Conservation (phyloP, 2,888 invertebrate species). For the Athalia circularis region DNA sequence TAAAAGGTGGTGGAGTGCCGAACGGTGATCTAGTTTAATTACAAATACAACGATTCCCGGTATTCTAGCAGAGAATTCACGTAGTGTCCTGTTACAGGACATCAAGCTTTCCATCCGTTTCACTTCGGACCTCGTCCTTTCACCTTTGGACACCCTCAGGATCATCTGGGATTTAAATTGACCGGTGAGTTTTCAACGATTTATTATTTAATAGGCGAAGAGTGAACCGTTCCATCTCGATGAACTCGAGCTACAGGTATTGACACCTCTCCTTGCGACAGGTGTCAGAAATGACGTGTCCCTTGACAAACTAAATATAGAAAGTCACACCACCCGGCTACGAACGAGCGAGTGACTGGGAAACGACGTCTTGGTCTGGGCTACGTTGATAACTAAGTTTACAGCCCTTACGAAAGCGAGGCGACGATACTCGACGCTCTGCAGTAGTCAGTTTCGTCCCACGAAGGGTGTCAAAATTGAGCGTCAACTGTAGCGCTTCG, state of each 20-base stretch:
- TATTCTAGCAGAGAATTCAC: slow-evolving; percentile 10
- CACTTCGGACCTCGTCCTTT: slow-evolving; percentile 90
- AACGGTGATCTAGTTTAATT: too few relatives aligned
- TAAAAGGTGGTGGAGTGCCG: too few relatives aligned
- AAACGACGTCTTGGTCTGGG: slow-evolving; percentile 45
- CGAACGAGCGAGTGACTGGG: slow-evolving; percentile 32
- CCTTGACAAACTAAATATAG: slow-evolving; percentile 5
- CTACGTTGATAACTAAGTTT: slow-evolving; percentile 69
- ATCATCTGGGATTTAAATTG: slow-evolving; percentile 90
- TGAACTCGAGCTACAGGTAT: background rate
- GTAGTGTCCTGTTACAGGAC: slow-evolving; percentile 75
- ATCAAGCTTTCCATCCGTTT: slow-evolving; percentile 92
- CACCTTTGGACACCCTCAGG: slow-evolving; percentile 80
- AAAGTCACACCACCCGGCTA: slow-evolving; percentile 31
- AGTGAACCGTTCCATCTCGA: background rate
- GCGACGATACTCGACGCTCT: slow-evolving; percentile 48
- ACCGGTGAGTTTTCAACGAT: slow-evolving; percentile 80
- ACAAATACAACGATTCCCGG: background rate
- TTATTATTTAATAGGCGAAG: background rate
- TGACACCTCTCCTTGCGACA: slow-evolving; percentile 13
- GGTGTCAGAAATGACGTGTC: slow-evolving; percentile 10
- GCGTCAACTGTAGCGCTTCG: slow-evolving; percentile 46
- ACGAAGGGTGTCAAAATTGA: slow-evolving; percentile 72
- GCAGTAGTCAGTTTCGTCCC: slow-evolving; percentile 57
- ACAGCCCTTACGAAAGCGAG: slow-evolving; percentile 52